Evolutionary conservation across 1,140 invertebrate genomes (phyloP).

Genomic region (Plodia interpunctella): DNA sequence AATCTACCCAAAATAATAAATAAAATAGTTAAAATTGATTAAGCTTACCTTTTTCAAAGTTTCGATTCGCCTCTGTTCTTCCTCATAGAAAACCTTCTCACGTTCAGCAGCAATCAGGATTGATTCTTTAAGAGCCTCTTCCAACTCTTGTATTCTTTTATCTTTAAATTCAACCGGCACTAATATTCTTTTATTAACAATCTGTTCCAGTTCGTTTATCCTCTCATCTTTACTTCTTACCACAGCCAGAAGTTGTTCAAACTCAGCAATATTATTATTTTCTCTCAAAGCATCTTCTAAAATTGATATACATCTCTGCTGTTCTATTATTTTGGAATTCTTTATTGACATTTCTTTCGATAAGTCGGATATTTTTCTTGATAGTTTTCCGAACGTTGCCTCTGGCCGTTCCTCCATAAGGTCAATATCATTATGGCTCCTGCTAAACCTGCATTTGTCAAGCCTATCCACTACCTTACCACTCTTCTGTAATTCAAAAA

Average conservation of each 20-base stretch:
- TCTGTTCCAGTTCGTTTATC: constrained; percentile 71
- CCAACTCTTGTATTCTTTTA: constrained; percentile 86
- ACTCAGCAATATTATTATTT: constrained; percentile 77
- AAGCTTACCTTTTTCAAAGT: constrained; percentile 82
- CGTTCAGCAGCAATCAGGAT: constrained; percentile 81
- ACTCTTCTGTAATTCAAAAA: constrained; percentile 69
- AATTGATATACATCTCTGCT: constrained; percentile 77
- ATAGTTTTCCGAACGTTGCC: constrained; percentile 39
- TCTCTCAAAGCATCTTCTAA: constrained; percentile 76
- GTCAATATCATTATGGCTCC: constrained; percentile 57
- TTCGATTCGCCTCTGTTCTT: constrained; percentile 78
- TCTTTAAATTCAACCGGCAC: constrained; percentile 40
- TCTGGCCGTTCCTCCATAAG: constrained; percentile 34
- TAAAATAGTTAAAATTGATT: too few species aligned
- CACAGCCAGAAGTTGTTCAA: constrained; percentile 73
- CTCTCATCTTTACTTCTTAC: constrained; percentile 77
- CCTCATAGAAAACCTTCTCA: constrained; percentile 80
- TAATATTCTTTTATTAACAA: constrained; percentile 73
- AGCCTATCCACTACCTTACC: constrained; percentile 72
- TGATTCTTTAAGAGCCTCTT: constrained; percentile 85
- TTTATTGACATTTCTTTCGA: constrained; percentile 73
- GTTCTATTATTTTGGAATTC: constrained; percentile 77
- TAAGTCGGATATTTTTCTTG: constrained; percentile 65
- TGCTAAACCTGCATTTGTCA: constrained; percentile 59
- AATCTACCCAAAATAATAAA: too few species aligned